Conservation (phyloP, 2,888 invertebrate genomes). For the Megaustenia siamemsis region DNA sequence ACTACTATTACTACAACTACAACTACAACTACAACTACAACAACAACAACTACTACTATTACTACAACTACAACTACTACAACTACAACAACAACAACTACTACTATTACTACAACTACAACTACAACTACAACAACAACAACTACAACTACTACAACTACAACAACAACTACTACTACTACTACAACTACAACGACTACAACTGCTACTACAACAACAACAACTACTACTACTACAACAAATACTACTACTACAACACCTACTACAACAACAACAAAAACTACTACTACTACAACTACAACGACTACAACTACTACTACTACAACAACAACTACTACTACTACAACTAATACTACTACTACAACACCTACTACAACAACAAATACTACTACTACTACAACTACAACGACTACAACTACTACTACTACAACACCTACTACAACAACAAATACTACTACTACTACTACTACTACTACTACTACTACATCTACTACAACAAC, state of each 20-base stretch:
- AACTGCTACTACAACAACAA: background rate
- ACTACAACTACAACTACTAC: background rate
- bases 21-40: background rate
- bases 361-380: no score
- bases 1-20: slow-evolving; percentile 5
- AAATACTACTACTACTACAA: no score
- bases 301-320: no score
- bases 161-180: background rate
- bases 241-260: no score
- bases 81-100: background rate
- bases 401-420: no score
- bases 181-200: background rate
- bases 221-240: background rate
- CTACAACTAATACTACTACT: no score
- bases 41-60: background rate
- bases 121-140: background rate
- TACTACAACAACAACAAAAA: no score
- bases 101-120: background rate
- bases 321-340: background rate
- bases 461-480: slow-evolving; percentile 13
- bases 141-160: background rate
- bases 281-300: no score
- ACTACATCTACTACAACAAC: slow-evolving; percentile 10
- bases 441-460: no score
- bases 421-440: no score